Evolutionary conservation across 1,140 invertebrate species (phyloP), one percentile per base, ranked within the genome.

Genomic region (Gonatopus flavifemur): DNA sequence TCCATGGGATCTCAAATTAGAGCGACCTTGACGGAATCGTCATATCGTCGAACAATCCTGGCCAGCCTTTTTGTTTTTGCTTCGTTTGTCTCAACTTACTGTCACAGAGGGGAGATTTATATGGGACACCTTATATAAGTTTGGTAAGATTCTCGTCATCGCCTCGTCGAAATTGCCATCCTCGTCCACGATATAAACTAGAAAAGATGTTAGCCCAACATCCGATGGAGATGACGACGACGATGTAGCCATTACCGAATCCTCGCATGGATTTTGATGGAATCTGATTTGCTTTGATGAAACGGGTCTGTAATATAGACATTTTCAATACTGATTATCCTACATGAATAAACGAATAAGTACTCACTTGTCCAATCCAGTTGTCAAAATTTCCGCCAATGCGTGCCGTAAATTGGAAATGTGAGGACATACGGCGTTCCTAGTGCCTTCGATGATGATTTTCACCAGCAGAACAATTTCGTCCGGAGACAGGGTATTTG

Each of bases 61-160:
- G 4, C 3, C 8, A 12, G 7, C 6, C 8, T 25, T 39, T 15
- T 25, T 39, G 12, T 16, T 39, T 13, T 28, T 28, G 19, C 16
- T 30, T 43, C 24, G 12, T n/a, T 43, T 32, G 19, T 12, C 28
- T 24, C 10, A 45, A 59, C 59, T 62, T 54, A 62, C 60, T 41
- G 19, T 47, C 13, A 56, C 5, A 37, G n/a, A n/a, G 3, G 57
- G 59, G 24, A 57, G 59, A 8, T 30, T 39, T 4, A 49, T 13
- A 2, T 4, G 30, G 49, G 52, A 52, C 39, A 58, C 38, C 41
- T 64, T 50, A 52, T 73, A 72, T 16, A 76, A 56, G 44, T 44
- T 61, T 16, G 69, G 71, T 24, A 78, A 36, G n/a, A 57, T 57
- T 53, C 70, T 70, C 4, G 74, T 78, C 55, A 76, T 65, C 4